phyloP scores from a whole-genome alignment of 2,113 vertebrate genomes.

The Calonectris borealis region DNA sequence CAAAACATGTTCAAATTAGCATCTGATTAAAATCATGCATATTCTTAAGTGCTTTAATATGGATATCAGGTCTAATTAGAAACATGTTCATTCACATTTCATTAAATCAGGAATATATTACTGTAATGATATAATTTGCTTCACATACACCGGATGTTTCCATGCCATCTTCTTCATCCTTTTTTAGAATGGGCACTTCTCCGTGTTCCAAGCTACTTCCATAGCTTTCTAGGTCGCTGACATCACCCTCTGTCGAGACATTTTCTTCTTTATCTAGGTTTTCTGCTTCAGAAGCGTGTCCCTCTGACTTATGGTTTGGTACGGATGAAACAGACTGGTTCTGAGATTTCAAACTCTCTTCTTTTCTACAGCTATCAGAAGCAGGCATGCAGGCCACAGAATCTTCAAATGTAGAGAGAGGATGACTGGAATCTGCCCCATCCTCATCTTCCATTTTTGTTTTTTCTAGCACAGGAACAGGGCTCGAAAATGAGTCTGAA shows the following conservation, averaged over 20 bases:
- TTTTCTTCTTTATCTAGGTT: slow-evolving; percentile 55
- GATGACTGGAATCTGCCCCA: not conserved
- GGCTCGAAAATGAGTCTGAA: not conserved
- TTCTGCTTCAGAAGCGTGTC: slow-evolving; percentile 29
- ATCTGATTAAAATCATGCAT: slow-evolving; percentile 19
- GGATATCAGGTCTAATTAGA: not conserved
- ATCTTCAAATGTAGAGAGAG: not conserved
- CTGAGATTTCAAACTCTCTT: not conserved
- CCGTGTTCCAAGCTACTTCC: slow-evolving; percentile 77
- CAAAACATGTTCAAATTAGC: not conserved
- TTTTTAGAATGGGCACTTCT: slow-evolving; percentile 73
- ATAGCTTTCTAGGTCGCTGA: slow-evolving; percentile 71
- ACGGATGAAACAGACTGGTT: not conserved
- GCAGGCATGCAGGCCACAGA: not conserved
- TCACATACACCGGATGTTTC: slow-evolving; percentile 61
- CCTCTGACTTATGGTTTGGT: not conserved
- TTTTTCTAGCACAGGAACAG: not conserved
- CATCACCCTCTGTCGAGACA: slow-evolving; percentile 66
- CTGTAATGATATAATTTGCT: not conserved
- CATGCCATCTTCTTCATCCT: slow-evolving; percentile 14
- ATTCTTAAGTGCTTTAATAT: not conserved
- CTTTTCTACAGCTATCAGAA: not conserved
- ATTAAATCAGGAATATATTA: slow-evolving; percentile 28
- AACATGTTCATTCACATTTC: not conserved
- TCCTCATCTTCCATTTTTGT: slow-evolving; percentile 14